Evolutionary conservation across 2,888 invertebrate genomes (phyloP), one percentile per base, ranked within the genome.

Genomic region (Panzeria rudis): DNA sequence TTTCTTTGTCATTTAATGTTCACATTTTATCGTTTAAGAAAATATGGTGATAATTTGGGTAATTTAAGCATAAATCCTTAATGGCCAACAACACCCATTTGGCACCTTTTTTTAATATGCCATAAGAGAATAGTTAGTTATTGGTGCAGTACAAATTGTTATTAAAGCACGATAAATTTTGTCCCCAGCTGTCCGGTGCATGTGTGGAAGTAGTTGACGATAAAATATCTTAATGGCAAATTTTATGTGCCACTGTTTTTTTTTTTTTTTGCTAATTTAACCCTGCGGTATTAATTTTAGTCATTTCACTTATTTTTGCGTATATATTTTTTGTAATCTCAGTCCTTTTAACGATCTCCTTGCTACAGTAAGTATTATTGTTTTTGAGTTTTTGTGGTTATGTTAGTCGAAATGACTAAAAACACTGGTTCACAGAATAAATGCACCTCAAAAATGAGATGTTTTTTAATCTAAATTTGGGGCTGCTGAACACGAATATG

Each of bases 31-130:
- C 71, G 71, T 29, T 80, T 59, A 52, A 66, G 77, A 69, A 75
- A 81, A 85, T 81, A 81, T 73, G 66, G 72, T 69, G 77, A 81
- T 81, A 85, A 81, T 78, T 81, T 78, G 78, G 73, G 62, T 54
- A 78, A 77, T 78, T 81, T 73, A 62, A 73, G 62, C 81, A 81
- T 81, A 81, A 85, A 78, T 81, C 81, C 61, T 85, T 77, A 81
- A 81, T 73, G 66, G 68, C 72, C 61, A 81, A 54, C 54, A 71
- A 79, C 68, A 62, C 44, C 61, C 68, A 62, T 35, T 35, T 11
- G 5, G n/a, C 62, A 79, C 15, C 25, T 23, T 15, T 72, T 50
- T 47, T 44, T 44, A 29, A 44, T n/a, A 9, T 23, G n/a, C 23
- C 35, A 17, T 59, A 23, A 71, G 41, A 32, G 25, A 25, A 11